phyloP scores from a whole-genome alignment of 2,888 invertebrate genomes.

The Brassicogethes aeneus region DNA sequence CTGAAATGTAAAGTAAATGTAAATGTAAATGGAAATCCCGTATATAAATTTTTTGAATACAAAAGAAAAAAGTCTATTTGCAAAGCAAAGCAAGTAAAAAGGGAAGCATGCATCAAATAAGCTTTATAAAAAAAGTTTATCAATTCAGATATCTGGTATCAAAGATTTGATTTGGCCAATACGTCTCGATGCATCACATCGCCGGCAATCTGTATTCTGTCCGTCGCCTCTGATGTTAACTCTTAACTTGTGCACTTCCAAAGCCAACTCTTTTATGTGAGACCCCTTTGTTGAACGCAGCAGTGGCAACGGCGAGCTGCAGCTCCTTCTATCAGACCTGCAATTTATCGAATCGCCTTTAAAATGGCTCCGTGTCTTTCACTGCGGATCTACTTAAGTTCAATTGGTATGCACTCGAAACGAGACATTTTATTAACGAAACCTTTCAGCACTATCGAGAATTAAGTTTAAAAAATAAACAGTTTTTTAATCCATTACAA shows the following conservation, averaged over 20 bases:
- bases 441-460: background rate
- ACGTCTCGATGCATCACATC: background rate
- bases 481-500: too few relatives aligned
- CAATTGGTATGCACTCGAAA: background rate
- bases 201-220: background rate
- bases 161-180: background rate
- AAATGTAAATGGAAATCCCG: too few relatives aligned
- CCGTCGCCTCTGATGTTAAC: background rate
- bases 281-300: background rate
- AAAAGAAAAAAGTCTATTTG: too few relatives aligned
- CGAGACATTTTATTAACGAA: background rate
- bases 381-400: background rate
- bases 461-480: too few relatives aligned
- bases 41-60: too few relatives aligned
- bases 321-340: background rate
- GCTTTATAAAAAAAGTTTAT: too few relatives aligned
- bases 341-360: background rate
- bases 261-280: background rate
- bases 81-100: too few relatives aligned
- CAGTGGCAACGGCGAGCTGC: too few relatives aligned
- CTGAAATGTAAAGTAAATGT: too few relatives aligned
- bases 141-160: background rate
- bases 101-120: too few relatives aligned
- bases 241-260: background rate
- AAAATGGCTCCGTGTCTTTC: background rate